A percentile compares a stretch with the other conserved stretches of the same genome.
Evolutionary conservation across 2,113 vertebrate species (phyloP).

Genomic region (Grammomys dolichurus): DNA sequence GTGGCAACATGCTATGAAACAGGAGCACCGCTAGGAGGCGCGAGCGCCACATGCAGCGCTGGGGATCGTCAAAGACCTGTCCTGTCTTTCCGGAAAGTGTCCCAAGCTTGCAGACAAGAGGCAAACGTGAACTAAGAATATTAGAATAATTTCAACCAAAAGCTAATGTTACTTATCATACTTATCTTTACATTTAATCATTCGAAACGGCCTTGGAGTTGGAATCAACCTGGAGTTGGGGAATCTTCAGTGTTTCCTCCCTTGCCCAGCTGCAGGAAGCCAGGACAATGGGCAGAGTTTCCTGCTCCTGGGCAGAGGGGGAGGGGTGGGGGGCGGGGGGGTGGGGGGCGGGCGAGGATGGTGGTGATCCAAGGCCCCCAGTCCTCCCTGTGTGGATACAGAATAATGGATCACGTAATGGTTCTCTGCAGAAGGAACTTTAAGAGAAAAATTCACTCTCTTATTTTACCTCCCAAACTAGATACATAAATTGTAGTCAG

Average conservation of each 20-base stretch:
- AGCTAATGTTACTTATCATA: not conserved
- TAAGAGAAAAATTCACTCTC: not conserved
- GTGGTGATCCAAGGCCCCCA: no score
- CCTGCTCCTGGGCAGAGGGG: not conserved
- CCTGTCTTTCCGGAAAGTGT: rapidly evolving
- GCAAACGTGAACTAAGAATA: not conserved
- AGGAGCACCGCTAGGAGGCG: constrained; percentile 41
- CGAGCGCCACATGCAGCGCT: not conserved
- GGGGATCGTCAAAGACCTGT: rapidly evolving
- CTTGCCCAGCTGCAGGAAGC: not conserved
- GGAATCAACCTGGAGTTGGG: not conserved
- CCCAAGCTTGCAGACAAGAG: no score
- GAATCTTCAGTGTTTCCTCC: not conserved
- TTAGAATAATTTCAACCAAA: not conserved
- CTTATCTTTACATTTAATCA: not conserved
- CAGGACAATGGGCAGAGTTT: not conserved
- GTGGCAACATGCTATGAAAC: no score
- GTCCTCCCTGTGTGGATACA: no score
- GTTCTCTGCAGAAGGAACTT: not conserved
- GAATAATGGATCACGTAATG: not conserved
- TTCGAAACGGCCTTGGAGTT: not conserved
- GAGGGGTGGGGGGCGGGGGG: no score
- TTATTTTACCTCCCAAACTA: not conserved
- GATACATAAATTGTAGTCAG: not conserved
- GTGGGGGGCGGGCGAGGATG: no score